Base-by-base conservation (phyloP, 2,888 invertebrate genomes). In the Anthophora plumipes region DNA sequence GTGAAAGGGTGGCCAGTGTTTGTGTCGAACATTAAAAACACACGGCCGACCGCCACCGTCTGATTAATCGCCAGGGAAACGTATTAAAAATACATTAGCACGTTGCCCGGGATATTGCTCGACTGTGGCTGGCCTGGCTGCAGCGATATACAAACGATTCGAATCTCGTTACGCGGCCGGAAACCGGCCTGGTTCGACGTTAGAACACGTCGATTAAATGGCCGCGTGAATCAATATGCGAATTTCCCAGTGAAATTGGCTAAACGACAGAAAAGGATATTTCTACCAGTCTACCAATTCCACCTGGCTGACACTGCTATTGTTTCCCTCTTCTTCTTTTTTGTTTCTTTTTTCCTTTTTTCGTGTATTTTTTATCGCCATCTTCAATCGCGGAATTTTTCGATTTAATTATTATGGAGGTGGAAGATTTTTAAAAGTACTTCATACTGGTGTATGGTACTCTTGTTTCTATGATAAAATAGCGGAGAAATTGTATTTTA, bases 1-100 rank as follows among this genome's bases (percentile, higher is more conserved):
- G 25, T 72, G 63, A 66, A 71, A 52, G 64, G 64, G 54, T 60
- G 54, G 77, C 67, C 67, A 25, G 43, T 54, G 67, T 74, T 77
- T 67, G 63, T 48, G 64, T 55, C 76, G 25, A 59, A 60, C 76
- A 81, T 80, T 81, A 85, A 85, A 85, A 85, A 80, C 73, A 75
- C 74, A 59, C 77, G 83, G 46, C 52, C 61, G 66, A 48, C 74
- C 59, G 14, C 41, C 55, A 61, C 52, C 80, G 64, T 73, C 78
- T 80, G 83, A 80, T 85, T 83, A 83, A 85, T 80, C 78, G 80
- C 50, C 75, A 63, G 61, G 63, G 72, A 74, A 59, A 73, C 57
- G 77, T 82, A 85, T 85, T 78, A 82, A 80, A 78, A 80, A 80
- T 80, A 70, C 82, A 85, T 85, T 78, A 85, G 67, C 77, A 73